Base-by-base conservation (phyloP, 2,113 vertebrate genomes). In the Neoarius graeffei region DNA sequence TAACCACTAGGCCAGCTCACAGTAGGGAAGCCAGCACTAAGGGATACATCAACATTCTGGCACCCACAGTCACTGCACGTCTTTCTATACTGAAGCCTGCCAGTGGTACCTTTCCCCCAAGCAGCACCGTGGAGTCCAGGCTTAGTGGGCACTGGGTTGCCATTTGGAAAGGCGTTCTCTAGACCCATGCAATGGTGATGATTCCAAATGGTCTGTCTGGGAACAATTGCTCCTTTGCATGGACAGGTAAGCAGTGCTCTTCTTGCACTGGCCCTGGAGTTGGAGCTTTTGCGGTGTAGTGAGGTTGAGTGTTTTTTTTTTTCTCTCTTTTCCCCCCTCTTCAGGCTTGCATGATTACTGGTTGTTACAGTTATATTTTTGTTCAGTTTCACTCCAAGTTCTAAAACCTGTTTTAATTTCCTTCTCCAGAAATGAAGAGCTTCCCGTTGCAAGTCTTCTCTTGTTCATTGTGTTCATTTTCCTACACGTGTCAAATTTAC, bases 401-500 rank as follows among this genome's bases (percentile, higher is more conserved):
- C 76, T 79, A 15, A 25, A 50, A n/a, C 13, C 13, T 56, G 6
- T 80, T 57, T 80, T 57, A 57, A 27, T 80, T 57, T 80, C 52
- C 52, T 80, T 56, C 52, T 27, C n/a, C 15, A 80, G 76, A 80
- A 80, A 57, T 19, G n/a, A 80, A 80, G 52, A 80, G 13, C 52
- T 27, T 80, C 6, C 76, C 52, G 0, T 27, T 80, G 52, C 76
- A 80, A 56, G 25, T 56, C 13, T 80, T 80, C 52, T 56, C 76
- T 15, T 80, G 76, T 80, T 80, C 76, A 19, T 80, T 27, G 13
- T 80, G 76, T 19, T 56, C 76, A 0, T 56, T 80, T 17, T 80
- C 76, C n/a, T 80, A 80, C 52, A 80, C 76, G 1, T 80, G 52
- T 56, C 52, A 80, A 27, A 80, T 80, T 30, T 80, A 80, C 52